phyloP scores from a whole-genome alignment of 1,140 invertebrate genomes.

The Sarcophaga bullata region DNA sequence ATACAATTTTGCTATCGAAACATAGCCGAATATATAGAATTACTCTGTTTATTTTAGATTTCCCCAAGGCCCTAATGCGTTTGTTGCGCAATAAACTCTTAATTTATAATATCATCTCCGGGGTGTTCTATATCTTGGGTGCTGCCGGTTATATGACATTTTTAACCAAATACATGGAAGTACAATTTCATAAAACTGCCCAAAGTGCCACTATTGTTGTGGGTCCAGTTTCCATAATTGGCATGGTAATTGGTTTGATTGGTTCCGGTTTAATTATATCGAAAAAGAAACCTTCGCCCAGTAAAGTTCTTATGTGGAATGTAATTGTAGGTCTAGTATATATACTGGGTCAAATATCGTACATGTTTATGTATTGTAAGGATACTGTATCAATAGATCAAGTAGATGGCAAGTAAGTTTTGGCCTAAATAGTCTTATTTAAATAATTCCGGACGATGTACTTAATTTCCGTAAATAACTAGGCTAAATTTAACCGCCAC shows the following conservation, averaged over 20 bases:
- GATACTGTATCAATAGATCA: slow-evolving; percentile 49
- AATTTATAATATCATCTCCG: slow-evolving; percentile 70
- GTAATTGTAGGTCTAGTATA: slow-evolving; percentile 71
- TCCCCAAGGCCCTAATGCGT: slow-evolving; percentile 70
- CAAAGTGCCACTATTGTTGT: slow-evolving; percentile 71
- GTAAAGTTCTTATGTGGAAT: slow-evolving; percentile 73
- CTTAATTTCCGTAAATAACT: not conserved
- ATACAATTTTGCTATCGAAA: not conserved
- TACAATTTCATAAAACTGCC: slow-evolving; percentile 74
- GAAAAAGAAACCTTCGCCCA: slow-evolving; percentile 71
- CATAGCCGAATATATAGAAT: not conserved
- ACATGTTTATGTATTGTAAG: slow-evolving; percentile 72
- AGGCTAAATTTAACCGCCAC: slow-evolving; percentile 68
- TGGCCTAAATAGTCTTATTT: not conserved
- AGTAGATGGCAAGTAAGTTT: slow-evolving; percentile 54
- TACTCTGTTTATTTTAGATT: slow-evolving; percentile 63
- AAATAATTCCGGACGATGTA: not conserved
- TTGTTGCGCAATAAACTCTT: slow-evolving; percentile 72
- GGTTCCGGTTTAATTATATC: slow-evolving; percentile 72
- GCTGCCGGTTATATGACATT: slow-evolving; percentile 76
- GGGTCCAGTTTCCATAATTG: slow-evolving; percentile 70
- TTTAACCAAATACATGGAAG: slow-evolving; percentile 77
- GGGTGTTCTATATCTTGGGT: slow-evolving; percentile 73
- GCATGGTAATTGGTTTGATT: slow-evolving; percentile 73
- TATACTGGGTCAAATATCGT: slow-evolving; percentile 67